Evolutionary conservation across 2,797 vertebrate species (phyloP).

Genomic region (Mionectes olivaceus): DNA sequence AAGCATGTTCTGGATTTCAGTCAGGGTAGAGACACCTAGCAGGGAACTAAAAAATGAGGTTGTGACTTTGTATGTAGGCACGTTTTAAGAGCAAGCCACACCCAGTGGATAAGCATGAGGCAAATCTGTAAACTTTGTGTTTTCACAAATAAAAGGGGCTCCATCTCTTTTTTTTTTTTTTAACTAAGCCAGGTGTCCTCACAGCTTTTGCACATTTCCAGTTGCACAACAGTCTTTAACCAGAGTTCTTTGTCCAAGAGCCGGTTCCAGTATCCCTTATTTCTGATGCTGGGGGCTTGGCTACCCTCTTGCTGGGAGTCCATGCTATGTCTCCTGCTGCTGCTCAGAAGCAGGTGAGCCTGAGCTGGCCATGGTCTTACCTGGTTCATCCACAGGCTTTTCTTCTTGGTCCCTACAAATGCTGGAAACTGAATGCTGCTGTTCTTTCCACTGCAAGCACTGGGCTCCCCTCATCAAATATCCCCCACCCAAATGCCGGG

Average conservation of each 20-base stretch:
- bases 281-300: background rate
- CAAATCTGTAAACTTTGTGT: background rate
- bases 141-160: background rate
- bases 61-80: background rate
- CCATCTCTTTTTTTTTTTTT: background rate
- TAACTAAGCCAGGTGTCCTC: background rate
- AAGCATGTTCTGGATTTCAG: background rate
- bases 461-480: background rate
- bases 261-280: background rate
- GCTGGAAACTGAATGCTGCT: background rate
- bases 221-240: background rate
- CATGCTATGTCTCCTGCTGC: background rate
- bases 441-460: background rate
- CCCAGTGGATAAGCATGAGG: background rate
- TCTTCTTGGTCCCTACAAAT: background rate
- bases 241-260: fast-evolving
- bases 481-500: background rate
- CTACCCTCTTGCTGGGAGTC: background rate
- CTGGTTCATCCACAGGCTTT: background rate
- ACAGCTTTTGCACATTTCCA: background rate
- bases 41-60: background rate
- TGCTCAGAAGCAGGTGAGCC: background rate
- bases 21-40: background rate
- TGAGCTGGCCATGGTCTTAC: background rate
- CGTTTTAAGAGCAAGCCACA: background rate